Conservation (phyloP, 2,113 vertebrate species). For the Tetrao urogallus region DNA sequence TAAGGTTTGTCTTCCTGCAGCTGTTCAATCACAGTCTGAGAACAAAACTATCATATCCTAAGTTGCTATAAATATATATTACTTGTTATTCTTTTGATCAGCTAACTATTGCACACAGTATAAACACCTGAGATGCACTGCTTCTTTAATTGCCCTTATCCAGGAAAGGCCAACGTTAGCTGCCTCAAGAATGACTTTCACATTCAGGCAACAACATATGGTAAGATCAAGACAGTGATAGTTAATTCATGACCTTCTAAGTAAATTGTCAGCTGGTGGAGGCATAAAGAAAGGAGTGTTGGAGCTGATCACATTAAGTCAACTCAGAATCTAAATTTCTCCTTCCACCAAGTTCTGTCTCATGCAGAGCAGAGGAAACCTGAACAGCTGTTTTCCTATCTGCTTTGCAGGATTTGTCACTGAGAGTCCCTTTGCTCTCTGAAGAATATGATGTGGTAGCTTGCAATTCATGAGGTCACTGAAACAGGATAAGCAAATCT, state of each 20-base stretch:
- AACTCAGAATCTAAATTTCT: slow-evolving; percentile 13
- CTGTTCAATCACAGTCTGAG: neutral
- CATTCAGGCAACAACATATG: neutral
- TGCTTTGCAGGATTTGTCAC: neutral
- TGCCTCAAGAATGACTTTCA: neutral
- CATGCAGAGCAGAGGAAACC: neutral
- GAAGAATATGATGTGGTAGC: neutral
- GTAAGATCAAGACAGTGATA: neutral
- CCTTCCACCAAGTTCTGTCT: neutral
- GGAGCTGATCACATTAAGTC: neutral
- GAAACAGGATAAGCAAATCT: neutral
- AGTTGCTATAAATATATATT: neutral
- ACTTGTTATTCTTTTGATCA: neutral
- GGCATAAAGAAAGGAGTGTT: neutral
- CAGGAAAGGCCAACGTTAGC: neutral
- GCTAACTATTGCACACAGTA: neutral
- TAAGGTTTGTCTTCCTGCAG: neutral
- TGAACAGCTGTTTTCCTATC: neutral
- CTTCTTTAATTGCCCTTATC: neutral
- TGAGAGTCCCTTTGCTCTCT: neutral
- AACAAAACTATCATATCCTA: neutral
- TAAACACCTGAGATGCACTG: neutral
- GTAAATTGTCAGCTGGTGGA: neutral
- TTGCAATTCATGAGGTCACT: neutral
- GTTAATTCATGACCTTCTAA: neutral